These are phyloP conservation scores for Circaetus cinerascens DNA, from an alignment of 2,113 vertebrate genomes.

Conservation along the genomic window DNA sequence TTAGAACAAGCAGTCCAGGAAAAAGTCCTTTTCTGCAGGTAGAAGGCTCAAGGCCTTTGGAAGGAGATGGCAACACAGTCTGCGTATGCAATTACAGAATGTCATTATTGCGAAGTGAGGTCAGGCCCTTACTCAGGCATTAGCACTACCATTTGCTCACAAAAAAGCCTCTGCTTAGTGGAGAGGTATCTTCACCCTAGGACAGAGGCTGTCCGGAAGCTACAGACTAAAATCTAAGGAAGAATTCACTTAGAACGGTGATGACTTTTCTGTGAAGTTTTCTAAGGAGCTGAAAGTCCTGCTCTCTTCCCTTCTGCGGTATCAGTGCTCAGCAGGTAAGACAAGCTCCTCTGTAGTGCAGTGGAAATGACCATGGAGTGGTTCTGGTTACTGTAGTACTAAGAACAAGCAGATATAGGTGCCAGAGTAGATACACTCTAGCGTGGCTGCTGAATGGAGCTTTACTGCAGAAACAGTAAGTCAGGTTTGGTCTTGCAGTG, in stretches of 20 bases:
- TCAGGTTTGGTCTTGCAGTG: neutral
- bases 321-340: neutral
- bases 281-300: neutral
- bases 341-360: neutral
- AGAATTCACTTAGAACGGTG: neutral
- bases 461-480: neutral
- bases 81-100: neutral
- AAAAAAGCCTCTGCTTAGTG: neutral
- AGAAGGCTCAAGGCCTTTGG: neutral
- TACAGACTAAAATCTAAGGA: neutral
- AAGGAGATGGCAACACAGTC: neutral
- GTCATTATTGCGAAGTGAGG: neutral
- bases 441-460: neutral
- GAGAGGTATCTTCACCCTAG: neutral
- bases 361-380: neutral
- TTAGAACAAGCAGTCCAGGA: neutral
- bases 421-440: neutral
- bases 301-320: neutral
- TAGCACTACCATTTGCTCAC: neutral
- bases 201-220: neutral
- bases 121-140: slow-evolving; percentile 1
- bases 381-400: neutral
- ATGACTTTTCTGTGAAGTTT: neutral
- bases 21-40: neutral
- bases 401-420: neutral